phyloP scores from a whole-genome alignment of 2,113 vertebrate genomes.

The Chaenocephalus aceratus region DNA sequence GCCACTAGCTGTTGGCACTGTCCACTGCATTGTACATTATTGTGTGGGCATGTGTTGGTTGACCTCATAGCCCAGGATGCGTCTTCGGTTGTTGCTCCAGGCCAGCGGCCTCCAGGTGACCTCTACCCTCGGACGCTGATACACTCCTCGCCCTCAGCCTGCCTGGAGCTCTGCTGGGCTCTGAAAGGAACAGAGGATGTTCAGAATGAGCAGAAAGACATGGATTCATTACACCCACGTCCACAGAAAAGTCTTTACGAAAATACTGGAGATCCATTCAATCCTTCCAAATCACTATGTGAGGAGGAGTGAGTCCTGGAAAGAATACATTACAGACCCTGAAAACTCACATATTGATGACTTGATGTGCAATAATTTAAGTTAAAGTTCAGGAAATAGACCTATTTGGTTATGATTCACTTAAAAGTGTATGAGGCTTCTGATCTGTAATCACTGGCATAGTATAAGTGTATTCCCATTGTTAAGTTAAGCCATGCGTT shows the following conservation, averaged over 20 bases:
- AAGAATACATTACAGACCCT: background rate
- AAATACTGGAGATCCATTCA: background rate
- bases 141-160: slow-evolving; percentile 89
- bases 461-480: background rate
- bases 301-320: background rate
- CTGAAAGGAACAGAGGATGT: slow-evolving; percentile 76
- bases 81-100: slow-evolving; percentile 90
- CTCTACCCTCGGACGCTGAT: slow-evolving; percentile 91
- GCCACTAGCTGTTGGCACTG: slow-evolving; percentile 34
- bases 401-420: background rate
- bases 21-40: slow-evolving; percentile 23
- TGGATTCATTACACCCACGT: slow-evolving; percentile 49
- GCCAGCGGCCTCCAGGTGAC: slow-evolving; percentile 91
- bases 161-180: slow-evolving; percentile 89
- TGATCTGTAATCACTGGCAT: background rate
- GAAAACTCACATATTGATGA: background rate
- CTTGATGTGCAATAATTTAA: background rate
- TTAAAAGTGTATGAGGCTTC: background rate
- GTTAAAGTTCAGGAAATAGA: background rate
- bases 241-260: slow-evolving; percentile 19
- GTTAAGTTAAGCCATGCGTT: background rate
- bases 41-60: slow-evolving; percentile 73
- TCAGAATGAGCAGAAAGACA: slow-evolving; percentile 23
- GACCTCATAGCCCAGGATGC: slow-evolving; percentile 96
- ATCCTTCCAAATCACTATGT: background rate